phyloP scores from a whole-genome alignment of 92 coral and sea anemone genomes.

The Umimayanthus chanpuru region DNA sequence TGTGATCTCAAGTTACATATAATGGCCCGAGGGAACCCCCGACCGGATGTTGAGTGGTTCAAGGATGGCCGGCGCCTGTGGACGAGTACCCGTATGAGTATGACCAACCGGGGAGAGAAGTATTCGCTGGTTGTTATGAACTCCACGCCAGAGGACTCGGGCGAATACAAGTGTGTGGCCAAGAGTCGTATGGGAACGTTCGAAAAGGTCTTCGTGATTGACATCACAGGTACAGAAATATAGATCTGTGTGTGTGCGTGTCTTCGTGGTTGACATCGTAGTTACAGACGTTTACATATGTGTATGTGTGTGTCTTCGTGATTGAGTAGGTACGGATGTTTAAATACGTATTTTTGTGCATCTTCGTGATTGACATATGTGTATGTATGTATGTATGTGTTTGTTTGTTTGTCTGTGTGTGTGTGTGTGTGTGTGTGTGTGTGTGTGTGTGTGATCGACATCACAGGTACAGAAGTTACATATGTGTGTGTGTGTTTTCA shows the following conservation, averaged over 20 bases:
- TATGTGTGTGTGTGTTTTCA: neutral
- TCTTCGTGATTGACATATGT: no score
- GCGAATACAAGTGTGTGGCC: slow-evolving; percentile 91
- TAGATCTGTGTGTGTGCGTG: neutral
- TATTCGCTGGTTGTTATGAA: slow-evolving; percentile 64
- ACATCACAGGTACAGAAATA: slow-evolving; percentile 68
- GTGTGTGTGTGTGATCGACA: no score
- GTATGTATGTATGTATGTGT: no score
- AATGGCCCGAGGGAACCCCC: slow-evolving; percentile 83
- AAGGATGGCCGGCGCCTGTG: slow-evolving; percentile 83
- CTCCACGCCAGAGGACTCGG: slow-evolving; percentile 83
- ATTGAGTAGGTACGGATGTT: no score
- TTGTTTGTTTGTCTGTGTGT: no score
- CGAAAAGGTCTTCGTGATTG: slow-evolving; percentile 79
- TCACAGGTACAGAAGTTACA: slow-evolving; percentile 57
- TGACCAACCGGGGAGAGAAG: slow-evolving; percentile 75
- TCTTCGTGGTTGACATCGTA: no score
- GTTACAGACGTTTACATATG: no score
- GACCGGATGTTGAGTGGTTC: slow-evolving; percentile 91
- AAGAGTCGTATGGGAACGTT: slow-evolving; percentile 82
- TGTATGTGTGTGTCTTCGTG: no score
- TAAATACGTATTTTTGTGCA: no score
- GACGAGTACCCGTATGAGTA: slow-evolving; percentile 67
- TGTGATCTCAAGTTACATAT: slow-evolving; percentile 74
- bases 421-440: no score